Percentiles rank a stretch among this genome's conserved stretches.
Conservation (phyloP, 2,888 invertebrate species). For the Leptinotarsa rubiginosa region DNA sequence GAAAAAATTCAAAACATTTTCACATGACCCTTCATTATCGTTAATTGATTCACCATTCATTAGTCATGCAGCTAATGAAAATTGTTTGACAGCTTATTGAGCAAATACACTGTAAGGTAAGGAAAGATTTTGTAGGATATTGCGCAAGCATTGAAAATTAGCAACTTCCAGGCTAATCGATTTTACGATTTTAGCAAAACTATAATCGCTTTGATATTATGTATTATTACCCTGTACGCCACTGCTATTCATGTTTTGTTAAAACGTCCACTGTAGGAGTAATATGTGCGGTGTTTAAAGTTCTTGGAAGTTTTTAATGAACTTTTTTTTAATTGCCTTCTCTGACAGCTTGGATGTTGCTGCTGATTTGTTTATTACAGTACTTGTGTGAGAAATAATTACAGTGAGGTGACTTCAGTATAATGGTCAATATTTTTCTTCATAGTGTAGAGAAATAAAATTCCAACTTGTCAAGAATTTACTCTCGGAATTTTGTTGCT, state of each 20-base stretch:
- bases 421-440: conserved; percentile 11
- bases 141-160: neutral
- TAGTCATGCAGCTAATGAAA: conserved; percentile 1
- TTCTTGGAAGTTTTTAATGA: conserved; percentile 24
- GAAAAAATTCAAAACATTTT: neutral
- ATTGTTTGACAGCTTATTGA: conserved; percentile 2
- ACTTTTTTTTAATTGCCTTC: conserved; percentile 22
- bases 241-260: neutral
- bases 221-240: neutral
- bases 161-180: neutral
- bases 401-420: conserved; percentile 4
- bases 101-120: neutral
- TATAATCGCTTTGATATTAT: neutral
- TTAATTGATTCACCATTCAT: conserved; percentile 6
- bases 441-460: neutral
- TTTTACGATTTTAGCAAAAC: conserved; percentile 14
- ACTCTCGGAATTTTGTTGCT: neutral
- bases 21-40: neutral
- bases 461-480: neutral
- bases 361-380: conserved; percentile 28
- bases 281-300: neutral
- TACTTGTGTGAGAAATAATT: conserved; percentile 21
- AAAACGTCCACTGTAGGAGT: neutral
- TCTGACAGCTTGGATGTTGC: conserved; percentile 22
- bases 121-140: neutral